Evolutionary conservation across 2,113 vertebrate species (phyloP), one percentile per base, ranked within the genome.

Genomic region (Perccottus glenii): DNA sequence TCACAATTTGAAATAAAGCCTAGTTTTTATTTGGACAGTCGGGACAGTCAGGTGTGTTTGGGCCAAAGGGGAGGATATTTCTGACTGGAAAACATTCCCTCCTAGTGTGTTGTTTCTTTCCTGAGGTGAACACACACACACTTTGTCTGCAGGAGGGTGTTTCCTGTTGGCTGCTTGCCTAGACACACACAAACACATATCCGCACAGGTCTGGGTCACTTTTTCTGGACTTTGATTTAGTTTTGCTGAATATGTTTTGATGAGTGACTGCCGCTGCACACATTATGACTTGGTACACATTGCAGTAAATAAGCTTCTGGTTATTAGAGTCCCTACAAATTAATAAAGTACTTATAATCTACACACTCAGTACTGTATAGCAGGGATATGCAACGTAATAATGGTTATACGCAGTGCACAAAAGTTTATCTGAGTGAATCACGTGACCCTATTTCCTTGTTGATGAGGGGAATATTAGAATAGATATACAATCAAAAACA

Each of bases 11-110:
- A 33, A 11, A 58, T n/a, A 12, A 53, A 7, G 60, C 44, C 4
- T 0, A 35, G 1, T 14, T 43, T 61, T 27, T 9, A 8, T 61
- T 45, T 45, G 15, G 19, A 15, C 33, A 0, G 10, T 73, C 66
- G 52, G 32, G 36, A 36, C 51, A 15, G 5, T 40, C 40, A 19
- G 60, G 60, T 84, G 63, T 66, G 63, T 48, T 47, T 48, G 11
- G 59, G 65, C 43, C 51, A 12, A 44, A n/a, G 52, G 53, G 53
- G 45, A 80, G 65, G 76, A 77, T 74, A 38, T 78, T 73, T 67
- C 59, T 74, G 75, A 75, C 76, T 82, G 82, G 63, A 80, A 81
- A 75, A 47, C 45, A 73, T 85, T 73, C 80, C 60, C 76, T 80
- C 76, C 76, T 50, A 19, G 60, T 48, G 68, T 48, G 66, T 60